Evolutionary conservation across 2,113 vertebrate genomes (phyloP).

Genomic region (Calypte anna): DNA sequence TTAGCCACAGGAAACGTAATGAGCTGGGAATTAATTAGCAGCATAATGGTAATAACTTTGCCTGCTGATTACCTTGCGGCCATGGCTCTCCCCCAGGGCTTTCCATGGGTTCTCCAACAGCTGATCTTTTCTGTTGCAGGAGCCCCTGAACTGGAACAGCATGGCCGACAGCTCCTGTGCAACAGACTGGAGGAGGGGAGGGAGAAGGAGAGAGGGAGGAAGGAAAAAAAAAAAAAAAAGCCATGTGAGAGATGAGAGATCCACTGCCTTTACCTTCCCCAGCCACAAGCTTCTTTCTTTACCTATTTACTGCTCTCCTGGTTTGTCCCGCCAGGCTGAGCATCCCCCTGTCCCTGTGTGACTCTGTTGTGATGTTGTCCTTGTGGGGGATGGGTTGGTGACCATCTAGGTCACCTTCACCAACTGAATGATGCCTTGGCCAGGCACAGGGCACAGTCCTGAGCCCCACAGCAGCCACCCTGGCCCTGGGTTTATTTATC

Average conservation of each 20-base stretch:
- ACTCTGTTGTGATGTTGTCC: not conserved
- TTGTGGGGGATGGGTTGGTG: fast-evolving
- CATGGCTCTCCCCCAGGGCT: constrained; percentile 76
- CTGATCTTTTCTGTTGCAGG: constrained; percentile 64
- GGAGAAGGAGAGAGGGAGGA: not conserved
- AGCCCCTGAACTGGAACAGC: constrained; percentile 51
- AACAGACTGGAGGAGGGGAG: constrained; percentile 32
- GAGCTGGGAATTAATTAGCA: constrained; percentile 91
- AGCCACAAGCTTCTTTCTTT: not conserved
- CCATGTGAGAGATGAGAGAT: not conserved
- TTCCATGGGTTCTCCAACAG: constrained; percentile 66
- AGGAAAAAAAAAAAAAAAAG: not conserved
- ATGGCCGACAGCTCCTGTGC: not conserved
- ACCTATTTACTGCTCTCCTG: fast-evolving
- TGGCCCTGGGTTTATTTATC: not conserved
- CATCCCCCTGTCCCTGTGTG: fast-evolving
- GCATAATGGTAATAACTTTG: constrained; percentile 84
- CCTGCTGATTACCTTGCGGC: constrained; percentile 83
- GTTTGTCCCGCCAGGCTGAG: not conserved
- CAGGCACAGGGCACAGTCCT: not conserved
- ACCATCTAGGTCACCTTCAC: not conserved
- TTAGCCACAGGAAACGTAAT: constrained; percentile 87
- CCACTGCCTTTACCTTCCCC: not conserved
- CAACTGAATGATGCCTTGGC: fast-evolving
- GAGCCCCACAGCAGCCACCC: not conserved